Conservation (phyloP, 2,797 vertebrate genomes). For the Crax fasciolata region DNA sequence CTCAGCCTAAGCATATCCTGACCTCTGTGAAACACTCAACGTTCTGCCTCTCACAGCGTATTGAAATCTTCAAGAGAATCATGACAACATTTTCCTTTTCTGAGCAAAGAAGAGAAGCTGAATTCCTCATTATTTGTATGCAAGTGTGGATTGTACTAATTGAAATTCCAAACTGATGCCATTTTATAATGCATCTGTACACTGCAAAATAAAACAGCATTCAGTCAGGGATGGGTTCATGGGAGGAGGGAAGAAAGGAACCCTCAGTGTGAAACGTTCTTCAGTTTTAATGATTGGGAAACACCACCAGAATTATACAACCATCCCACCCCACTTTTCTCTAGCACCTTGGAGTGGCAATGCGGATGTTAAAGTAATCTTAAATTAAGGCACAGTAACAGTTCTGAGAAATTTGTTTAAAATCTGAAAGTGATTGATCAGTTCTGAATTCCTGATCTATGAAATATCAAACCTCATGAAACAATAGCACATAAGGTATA, state of each 20-base stretch:
- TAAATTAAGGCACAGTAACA: constrained; percentile 3
- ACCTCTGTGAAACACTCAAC: not conserved
- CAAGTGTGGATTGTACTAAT: not conserved
- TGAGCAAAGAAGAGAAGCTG: not conserved
- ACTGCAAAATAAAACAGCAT: not conserved
- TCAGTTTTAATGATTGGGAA: not conserved
- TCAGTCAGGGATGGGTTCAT: not conserved
- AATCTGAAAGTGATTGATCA: not conserved
- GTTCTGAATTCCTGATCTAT: constrained; percentile 19
- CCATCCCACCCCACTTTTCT: not conserved
- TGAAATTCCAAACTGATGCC: not conserved
- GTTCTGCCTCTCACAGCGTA: not conserved
- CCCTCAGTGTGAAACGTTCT: not conserved
- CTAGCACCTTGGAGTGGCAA: not conserved
- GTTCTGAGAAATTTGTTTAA: not conserved
- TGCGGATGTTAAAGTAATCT: not conserved
- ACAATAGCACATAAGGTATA: not conserved
- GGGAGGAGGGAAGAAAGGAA: not conserved
- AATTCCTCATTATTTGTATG: not conserved
- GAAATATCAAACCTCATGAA: not conserved
- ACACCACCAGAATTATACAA: not conserved
- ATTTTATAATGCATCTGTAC: not conserved
- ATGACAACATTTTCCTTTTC: not conserved
- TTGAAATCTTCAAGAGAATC: not conserved
- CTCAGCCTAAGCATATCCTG: not conserved